Evolutionary conservation across 2,797 vertebrate genomes (phyloP).

Genomic region (Yasuhikotakia modesta): DNA sequence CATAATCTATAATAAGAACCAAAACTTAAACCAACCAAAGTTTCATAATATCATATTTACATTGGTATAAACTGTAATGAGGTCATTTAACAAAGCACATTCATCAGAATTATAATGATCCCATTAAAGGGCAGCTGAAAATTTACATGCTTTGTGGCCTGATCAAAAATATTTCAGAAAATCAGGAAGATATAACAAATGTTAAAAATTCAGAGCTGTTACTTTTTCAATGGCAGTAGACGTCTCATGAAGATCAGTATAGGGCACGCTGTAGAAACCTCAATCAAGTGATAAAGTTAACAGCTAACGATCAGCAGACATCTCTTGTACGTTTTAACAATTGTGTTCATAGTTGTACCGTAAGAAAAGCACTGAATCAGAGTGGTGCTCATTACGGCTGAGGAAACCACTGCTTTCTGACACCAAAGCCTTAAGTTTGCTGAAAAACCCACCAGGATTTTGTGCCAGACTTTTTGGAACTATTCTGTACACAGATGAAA

Average conservation of each 20-base stretch:
- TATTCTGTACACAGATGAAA: background rate
- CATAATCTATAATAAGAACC: too few relatives aligned
- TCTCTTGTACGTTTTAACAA: constrained; percentile 18
- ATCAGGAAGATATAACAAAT: constrained; percentile 9
- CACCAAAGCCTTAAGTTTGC: background rate
- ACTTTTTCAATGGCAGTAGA: background rate
- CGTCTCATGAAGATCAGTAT: constrained; percentile 3
- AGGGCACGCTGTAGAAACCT: background rate
- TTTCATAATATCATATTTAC: background rate
- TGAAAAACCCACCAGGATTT: background rate
- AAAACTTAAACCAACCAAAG: too few relatives aligned
- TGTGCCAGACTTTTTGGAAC: background rate
- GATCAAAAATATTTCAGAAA: background rate
- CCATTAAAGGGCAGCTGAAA: background rate
- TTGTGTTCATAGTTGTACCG: constrained; percentile 7
- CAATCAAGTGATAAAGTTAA: constrained; percentile 10
- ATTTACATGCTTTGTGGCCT: background rate
- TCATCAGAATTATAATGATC: background rate
- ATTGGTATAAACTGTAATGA: background rate
- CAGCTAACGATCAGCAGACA: constrained; percentile 21
- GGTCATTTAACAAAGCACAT: background rate
- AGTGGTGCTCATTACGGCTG: background rate
- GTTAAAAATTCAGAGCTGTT: background rate
- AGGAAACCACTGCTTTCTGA: background rate
- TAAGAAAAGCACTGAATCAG: constrained; percentile 3